Evolutionary conservation across 2,113 vertebrate species (phyloP), one percentile per base, ranked within the genome.

Genomic region (Phyllostomus hastatus): DNA sequence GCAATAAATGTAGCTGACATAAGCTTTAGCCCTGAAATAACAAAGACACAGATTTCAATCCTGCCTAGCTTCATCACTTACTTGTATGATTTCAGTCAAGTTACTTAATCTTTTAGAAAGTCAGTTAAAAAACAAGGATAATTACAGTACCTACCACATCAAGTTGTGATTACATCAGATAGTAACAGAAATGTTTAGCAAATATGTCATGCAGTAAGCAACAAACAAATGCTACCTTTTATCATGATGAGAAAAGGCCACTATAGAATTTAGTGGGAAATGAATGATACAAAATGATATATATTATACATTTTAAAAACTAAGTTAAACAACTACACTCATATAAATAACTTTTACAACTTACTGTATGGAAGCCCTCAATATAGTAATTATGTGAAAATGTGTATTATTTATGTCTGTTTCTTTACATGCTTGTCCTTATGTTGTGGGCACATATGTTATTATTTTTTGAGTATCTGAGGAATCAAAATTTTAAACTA

Each of bases 401-500:
- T 69, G 0, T 41, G 5, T 88, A 67, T 22, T 78, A 35, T 72
- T 83, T 75, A 6, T 84, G 14, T 90, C 61, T 75, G 38, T 87
- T 88, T 91, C 35, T 78, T 87, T 52, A 89, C 14, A 41, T 26
- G 15, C 64, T 33, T 52, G n/a, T 82, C 28, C 38, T 95, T 79
- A 78, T 19, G 78, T 0, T 72, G 16, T 10, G 5, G 41, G 52
- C n/a, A 73, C 57, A 54, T 67, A 94, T 46, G 76, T 69, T 76
- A 41, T 46, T 61, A 41, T 89, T 67, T 91, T 88, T 91, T 87
- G 10, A 93, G 5, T 83, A 95, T 67, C 2, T 28, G n/a, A 16
- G 31, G 48, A 76, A 92, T 38, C 38, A 79, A 52, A 94, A 2
- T 52, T 64, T 94, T 94, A 88, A 91, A 95, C 75, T 24, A 88